Conservation (phyloP, 1,140 invertebrate species). For the Druon quercuslanigerum region DNA sequence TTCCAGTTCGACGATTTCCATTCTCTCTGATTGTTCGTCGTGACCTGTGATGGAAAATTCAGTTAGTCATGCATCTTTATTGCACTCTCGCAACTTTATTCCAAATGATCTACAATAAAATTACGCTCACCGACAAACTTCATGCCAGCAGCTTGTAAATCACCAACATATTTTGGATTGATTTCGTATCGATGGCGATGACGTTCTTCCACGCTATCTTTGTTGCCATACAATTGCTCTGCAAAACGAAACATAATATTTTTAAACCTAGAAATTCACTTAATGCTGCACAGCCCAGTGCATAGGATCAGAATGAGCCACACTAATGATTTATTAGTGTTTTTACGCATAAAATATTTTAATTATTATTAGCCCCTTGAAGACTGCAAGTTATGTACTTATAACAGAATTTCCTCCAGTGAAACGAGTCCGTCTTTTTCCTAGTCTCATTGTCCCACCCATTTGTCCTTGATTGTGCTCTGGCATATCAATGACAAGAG, state of each 20-base stretch:
- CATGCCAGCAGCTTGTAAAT: conserved; percentile 89
- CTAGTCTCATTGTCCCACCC: conserved; percentile 98
- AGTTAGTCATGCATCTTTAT: conserved; percentile 21
- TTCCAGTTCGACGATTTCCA: conserved; percentile 89
- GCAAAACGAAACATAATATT: conserved; percentile 60
- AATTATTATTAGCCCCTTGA: background rate
- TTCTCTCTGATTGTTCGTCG: conserved; percentile 83
- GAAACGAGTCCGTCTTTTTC: conserved; percentile 92
- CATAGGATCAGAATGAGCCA: too few relatives aligned
- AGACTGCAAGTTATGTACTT: conserved; percentile 77
- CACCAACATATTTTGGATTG: conserved; percentile 89
- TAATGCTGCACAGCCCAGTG: too few relatives aligned
- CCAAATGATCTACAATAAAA: background rate
- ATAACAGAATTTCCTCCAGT: conserved; percentile 77
- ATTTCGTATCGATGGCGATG: conserved; percentile 98
- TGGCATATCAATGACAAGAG: conserved; percentile 98
- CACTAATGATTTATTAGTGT: background rate
- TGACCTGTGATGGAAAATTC: conserved; percentile 71
- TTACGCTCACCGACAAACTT: conserved; percentile 88
- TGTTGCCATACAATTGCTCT: conserved; percentile 91
- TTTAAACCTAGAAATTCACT: background rate
- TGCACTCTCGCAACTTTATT: conserved; percentile 1
- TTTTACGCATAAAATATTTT: background rate
- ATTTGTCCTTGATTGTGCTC: conserved; percentile 95
- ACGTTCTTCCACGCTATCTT: conserved; percentile 92